Evolutionary conservation across 2,888 invertebrate genomes (phyloP).

Genomic region (Lithophane leautieri): DNA sequence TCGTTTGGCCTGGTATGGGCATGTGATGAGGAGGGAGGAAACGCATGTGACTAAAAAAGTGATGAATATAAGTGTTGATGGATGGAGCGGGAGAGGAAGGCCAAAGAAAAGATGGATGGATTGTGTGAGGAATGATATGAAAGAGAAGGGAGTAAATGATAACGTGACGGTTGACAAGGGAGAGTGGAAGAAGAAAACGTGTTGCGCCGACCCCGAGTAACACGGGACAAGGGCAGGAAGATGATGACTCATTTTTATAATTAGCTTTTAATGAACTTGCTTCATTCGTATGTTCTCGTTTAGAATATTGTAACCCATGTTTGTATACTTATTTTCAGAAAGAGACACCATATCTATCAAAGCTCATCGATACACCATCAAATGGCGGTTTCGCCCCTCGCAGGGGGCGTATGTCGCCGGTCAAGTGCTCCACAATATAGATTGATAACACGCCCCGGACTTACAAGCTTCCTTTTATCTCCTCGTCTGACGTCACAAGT

Average conservation of each 20-base stretch:
- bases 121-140: no score
- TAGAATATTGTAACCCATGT: neutral
- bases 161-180: no score
- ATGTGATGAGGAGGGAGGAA: no score
- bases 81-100: no score
- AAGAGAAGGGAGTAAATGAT: no score
- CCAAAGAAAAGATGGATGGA: no score
- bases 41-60: no score
- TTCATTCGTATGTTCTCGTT: neutral
- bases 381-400: constrained; percentile 34
- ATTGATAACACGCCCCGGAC: constrained; percentile 65
- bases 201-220: no score
- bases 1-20: no score
- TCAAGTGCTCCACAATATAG: constrained; percentile 61
- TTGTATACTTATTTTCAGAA: neutral
- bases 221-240: no score
- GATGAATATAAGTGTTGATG: no score
- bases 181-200: no score
- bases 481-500: constrained; percentile 46
- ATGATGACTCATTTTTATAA: neutral
- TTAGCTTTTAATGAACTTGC: neutral
- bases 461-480: constrained; percentile 63
- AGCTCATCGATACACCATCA: constrained; percentile 46
- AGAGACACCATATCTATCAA: constrained; percentile 8
- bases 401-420: constrained; percentile 58